phyloP scores from a whole-genome alignment of 2,888 invertebrate species.

The Thyatira batis region DNA sequence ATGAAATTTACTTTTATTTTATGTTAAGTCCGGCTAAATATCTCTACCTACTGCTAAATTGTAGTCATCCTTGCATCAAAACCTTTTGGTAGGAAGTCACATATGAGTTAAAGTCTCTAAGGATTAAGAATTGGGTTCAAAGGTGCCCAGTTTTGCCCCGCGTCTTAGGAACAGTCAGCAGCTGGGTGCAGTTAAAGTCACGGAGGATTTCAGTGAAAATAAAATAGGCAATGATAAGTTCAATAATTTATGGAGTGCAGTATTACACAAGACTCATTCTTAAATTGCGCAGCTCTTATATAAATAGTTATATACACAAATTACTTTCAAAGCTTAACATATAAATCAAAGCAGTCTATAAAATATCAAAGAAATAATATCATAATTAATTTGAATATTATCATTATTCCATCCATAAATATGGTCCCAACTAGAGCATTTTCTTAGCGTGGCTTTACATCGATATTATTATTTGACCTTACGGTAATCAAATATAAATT shows the following conservation, averaged over 20 bases:
- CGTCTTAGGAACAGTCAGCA: too few relatives aligned
- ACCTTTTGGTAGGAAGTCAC: too few relatives aligned
- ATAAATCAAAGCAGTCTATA: slow-evolving; percentile 76
- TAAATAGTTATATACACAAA: slow-evolving; percentile 75
- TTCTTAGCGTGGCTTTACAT: not conserved
- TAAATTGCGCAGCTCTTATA: slow-evolving; percentile 70
- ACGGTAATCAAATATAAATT: not conserved
- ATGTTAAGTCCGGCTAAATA: too few relatives aligned
- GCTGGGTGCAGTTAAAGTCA: too few relatives aligned
- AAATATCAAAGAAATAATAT: slow-evolving; percentile 49
- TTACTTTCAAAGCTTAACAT: slow-evolving; percentile 66
- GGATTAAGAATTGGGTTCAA: too few relatives aligned
- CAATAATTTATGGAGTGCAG: slow-evolving; percentile 80
- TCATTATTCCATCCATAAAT: not conserved
- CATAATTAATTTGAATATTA: slow-evolving; percentile 7
- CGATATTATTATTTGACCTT: not conserved
- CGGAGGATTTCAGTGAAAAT: slow-evolving; percentile 18
- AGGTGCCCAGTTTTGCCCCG: too few relatives aligned
- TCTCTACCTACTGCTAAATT: too few relatives aligned
- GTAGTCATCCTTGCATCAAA: too few relatives aligned
- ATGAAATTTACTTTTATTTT: too few relatives aligned
- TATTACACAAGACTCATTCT: slow-evolving; percentile 72
- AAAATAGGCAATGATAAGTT: slow-evolving; percentile 51
- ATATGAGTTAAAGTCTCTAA: too few relatives aligned
- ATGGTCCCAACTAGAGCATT: not conserved